Evolutionary conservation across 2,888 invertebrate species (phyloP).

Genomic region (Hecatera dysodea): DNA sequence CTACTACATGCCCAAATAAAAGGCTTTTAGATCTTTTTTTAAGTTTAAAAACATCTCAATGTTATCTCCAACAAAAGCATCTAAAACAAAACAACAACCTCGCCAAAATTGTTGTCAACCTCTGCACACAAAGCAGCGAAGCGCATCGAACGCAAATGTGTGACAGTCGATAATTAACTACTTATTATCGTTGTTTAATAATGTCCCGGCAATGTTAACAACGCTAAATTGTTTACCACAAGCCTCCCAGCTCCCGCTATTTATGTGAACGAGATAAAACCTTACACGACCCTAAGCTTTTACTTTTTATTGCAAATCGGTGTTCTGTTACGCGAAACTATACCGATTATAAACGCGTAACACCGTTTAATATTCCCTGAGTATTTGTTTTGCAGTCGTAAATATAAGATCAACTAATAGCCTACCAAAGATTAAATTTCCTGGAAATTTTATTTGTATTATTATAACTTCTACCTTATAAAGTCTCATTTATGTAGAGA

Average conservation of each 20-base stretch:
- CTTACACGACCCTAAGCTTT: conserved; percentile 77
- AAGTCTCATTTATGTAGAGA: conserved; percentile 48
- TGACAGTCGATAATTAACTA: conserved; percentile 85
- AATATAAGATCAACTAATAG: conserved; percentile 55
- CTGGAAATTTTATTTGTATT: conserved; percentile 45
- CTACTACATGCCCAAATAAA: background rate
- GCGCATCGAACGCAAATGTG: conserved; percentile 71
- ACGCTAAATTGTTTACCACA: conserved; percentile 78
- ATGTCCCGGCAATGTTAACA: conserved; percentile 82
- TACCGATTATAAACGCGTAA: conserved; percentile 72
- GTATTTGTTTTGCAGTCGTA: conserved; percentile 65
- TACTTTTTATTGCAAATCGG: conserved; percentile 79
- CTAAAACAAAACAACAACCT: conserved; percentile 14
- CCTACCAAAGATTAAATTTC: conserved; percentile 61
- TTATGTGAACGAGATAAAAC: conserved; percentile 82
- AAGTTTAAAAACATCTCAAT: background rate
- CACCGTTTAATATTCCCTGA: conserved; percentile 60
- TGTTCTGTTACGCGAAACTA: conserved; percentile 78
- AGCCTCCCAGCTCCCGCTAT: conserved; percentile 75
- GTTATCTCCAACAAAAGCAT: background rate
- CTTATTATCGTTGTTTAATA: conserved; percentile 83
- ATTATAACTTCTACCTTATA: conserved; percentile 32
- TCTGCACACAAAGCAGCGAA: conserved; percentile 56
- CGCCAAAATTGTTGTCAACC: conserved; percentile 68
- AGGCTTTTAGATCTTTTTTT: background rate